Evolutionary conservation across 2,797 vertebrate species (phyloP).

Genomic region (Tadarida brasiliensis): DNA sequence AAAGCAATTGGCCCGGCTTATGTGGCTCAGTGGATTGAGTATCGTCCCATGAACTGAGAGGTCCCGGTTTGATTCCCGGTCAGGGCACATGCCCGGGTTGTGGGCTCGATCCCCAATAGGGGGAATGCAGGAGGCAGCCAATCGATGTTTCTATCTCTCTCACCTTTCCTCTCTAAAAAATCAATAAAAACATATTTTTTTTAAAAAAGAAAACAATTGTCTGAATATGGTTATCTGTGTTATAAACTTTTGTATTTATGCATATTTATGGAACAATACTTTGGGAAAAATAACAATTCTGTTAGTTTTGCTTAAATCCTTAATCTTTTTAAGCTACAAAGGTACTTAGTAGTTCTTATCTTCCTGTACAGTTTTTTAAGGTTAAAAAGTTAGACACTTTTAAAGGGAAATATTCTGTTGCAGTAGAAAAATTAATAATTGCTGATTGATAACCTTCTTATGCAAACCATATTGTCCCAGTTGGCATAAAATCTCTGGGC

Average conservation of each 20-base stretch:
- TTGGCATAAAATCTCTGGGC: slow-evolving; percentile 57
- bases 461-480: slow-evolving; percentile 15
- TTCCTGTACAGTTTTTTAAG: slow-evolving; percentile 33
- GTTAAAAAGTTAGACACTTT: slow-evolving; percentile 41
- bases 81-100: too few species aligned
- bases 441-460: slow-evolving; percentile 36
- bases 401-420: slow-evolving; percentile 39
- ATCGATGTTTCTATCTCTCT: too few species aligned
- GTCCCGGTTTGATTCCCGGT: too few species aligned
- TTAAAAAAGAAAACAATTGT: slow-evolving; percentile 23
- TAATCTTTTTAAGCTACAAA: slow-evolving; percentile 55
- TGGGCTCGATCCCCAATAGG: too few species aligned
- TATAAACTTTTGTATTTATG: slow-evolving; percentile 54
- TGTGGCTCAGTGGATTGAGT: too few species aligned
- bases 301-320: slow-evolving; percentile 39
- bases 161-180: too few species aligned
- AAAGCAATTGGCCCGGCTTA: not conserved
- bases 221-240: slow-evolving; percentile 41
- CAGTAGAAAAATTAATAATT: slow-evolving; percentile 41
- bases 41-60: too few species aligned
- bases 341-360: slow-evolving; percentile 30
- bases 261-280: slow-evolving; percentile 62
- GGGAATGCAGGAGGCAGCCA: too few species aligned
- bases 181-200: too few species aligned
- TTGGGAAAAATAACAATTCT: slow-evolving; percentile 44